phyloP scores from a whole-genome alignment of 1,140 invertebrate species.

The Sitophilus oryzae region DNA sequence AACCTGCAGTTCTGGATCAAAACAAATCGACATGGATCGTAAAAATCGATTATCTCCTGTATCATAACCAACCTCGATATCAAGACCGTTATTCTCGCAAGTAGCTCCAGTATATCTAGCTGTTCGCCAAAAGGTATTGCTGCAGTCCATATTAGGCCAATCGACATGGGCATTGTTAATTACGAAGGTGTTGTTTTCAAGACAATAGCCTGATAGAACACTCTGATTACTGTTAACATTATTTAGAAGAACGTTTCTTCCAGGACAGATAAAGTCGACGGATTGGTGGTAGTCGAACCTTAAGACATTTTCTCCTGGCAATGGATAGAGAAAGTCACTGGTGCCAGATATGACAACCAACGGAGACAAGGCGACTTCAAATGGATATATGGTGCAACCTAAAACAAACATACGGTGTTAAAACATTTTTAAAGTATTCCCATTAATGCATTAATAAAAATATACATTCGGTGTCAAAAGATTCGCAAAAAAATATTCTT shows the following conservation, averaged over 20 bases:
- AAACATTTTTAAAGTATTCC: no score
- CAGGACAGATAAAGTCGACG: conserved; percentile 29
- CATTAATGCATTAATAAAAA: no score
- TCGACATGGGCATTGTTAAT: not conserved
- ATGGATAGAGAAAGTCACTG: conserved; percentile 22
- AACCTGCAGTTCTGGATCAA: conserved; percentile 27
- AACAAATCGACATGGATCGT: conserved; percentile 32
- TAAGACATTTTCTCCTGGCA: conserved; percentile 11
- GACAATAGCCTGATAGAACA: conserved; percentile 4
- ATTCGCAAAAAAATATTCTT: no score
- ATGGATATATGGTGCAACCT: conserved; percentile 13
- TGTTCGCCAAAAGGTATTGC: not conserved
- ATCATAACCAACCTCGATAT: conserved; percentile 38
- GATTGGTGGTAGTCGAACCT: conserved; percentile 9
- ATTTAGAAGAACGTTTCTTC: conserved; percentile 28
- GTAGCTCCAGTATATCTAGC: conserved; percentile 12
- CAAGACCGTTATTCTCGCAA: conserved; percentile 39
- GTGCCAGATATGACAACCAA: conserved; percentile 16
- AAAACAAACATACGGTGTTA: not conserved
- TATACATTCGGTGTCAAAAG: no score
- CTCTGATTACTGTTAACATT: not conserved
- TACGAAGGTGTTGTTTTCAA: conserved; percentile 1
- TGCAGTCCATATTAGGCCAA: conserved; percentile 10
- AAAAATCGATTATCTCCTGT: conserved; percentile 29
- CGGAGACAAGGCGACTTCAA: conserved; percentile 4